Base-by-base conservation (phyloP, 2,113 vertebrate species). In the Heterocephalus glaber region DNA sequence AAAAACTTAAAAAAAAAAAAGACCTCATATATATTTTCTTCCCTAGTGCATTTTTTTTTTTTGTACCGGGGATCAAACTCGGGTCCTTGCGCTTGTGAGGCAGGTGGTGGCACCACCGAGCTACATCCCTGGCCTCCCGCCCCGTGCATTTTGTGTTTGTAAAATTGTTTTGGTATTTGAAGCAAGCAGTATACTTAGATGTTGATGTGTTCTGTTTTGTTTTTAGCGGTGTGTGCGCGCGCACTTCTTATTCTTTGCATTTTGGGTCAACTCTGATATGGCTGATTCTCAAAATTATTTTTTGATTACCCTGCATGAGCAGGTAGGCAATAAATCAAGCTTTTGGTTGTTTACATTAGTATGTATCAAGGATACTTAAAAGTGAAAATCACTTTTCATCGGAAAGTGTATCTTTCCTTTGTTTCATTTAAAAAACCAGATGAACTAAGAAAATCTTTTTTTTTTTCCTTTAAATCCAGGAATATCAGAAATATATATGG, bases 71-170 rank as follows among this genome's bases (percentile, higher is more conserved):
- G n/a, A n/a, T n/a, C n/a, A n/a, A n/a, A n/a, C n/a, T n/a, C n/a
- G n/a, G n/a, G n/a, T n/a, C n/a, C n/a, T n/a, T n/a, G n/a, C n/a
- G n/a, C n/a, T n/a, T n/a, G n/a, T n/a, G n/a, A n/a, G n/a, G n/a
- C n/a, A n/a, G n/a, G n/a, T n/a, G n/a, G n/a, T n/a, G n/a, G n/a
- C n/a, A n/a, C n/a, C n/a, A n/a, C n/a, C n/a, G n/a, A n/a, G n/a
- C n/a, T n/a, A n/a, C n/a, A n/a, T n/a, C n/a, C n/a, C n/a, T n/a
- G n/a, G n/a, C n/a, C n/a, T n/a, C n/a, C n/a, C n/a, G n/a, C 35
- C 35, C 28, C 41, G 44, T 61, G 30, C 91, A 63, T 92, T 95
- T 92, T 90, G 49, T 93, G 35, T 94, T 89, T 82, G 8, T 95
- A 30, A 79, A 87, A 52, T 89, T 41, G 33, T 30, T 92, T 79